A percentile compares a stretch with the other conserved stretches of the same genome.
Evolutionary conservation across 2,797 vertebrate genomes (phyloP).

Genomic region (Cynopterus sphinx): DNA sequence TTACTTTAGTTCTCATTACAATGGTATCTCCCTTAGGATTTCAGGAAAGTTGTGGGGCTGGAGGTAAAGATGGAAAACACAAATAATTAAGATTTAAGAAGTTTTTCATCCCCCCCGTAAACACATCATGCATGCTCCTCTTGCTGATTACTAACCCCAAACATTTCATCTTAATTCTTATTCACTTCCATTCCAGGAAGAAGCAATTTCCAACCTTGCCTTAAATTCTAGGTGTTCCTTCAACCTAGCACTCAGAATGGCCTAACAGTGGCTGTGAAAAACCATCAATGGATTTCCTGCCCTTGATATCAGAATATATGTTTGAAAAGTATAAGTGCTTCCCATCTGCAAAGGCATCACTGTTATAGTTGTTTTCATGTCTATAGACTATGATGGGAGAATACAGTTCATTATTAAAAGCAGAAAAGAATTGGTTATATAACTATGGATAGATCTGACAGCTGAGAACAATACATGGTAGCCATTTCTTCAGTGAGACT

Average conservation of each 20-base stretch:
- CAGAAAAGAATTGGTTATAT: neutral
- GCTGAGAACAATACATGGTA: neutral
- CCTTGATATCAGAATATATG: neutral
- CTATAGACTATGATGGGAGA: neutral
- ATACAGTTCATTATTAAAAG: conserved; percentile 47
- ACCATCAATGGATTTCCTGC: neutral
- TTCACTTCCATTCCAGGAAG: neutral
- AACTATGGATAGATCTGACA: neutral
- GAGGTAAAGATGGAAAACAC: neutral
- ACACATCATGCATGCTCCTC: fast-evolving
- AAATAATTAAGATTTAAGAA: neutral
- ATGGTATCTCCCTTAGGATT: neutral
- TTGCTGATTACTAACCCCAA: neutral
- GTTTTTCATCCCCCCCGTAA: neutral
- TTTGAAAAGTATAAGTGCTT: conserved; percentile 28
- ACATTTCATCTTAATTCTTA: neutral
- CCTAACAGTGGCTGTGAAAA: neutral
- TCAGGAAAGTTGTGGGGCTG: neutral
- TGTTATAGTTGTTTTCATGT: conserved; percentile 28
- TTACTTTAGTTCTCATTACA: neutral
- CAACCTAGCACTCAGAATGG: neutral
- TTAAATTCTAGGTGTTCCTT: neutral
- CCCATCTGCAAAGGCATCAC: neutral
- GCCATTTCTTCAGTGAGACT: neutral
- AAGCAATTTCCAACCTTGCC: neutral